Base-by-base conservation (phyloP, 1,140 invertebrate genomes). In the Brachionus manjavacas region DNA sequence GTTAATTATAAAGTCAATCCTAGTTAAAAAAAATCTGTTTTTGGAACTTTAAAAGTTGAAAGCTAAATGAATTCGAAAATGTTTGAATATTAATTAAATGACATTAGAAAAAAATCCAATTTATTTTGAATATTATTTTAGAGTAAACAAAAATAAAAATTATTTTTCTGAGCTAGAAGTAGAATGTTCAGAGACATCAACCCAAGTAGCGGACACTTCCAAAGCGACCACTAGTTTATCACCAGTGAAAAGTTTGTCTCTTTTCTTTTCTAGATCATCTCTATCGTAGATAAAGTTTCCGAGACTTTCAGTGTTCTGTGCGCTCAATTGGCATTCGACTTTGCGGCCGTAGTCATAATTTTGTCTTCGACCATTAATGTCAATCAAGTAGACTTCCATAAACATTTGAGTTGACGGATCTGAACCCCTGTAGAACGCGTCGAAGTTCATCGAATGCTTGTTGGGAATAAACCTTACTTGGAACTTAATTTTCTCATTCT, bases 231-330 rank as follows among this genome's bases (percentile, higher is more conserved):
- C 72, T 11, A 76, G 14, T 14, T 76, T 46, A n/a, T 76, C 72
- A 46, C 41, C 72, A 52, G 12, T 25, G 20, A 76, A 76, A 46
- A 76, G 43, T n/a, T 76, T 76, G 25, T 76, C 72, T 28, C 72
- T 46, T 76, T 76, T 76, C 43, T 76, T 76, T 76, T 76, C 72
- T 23, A 76, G 25, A 76, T 76, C 72, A n/a, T 76, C 72, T 76
- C 72, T 46, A 49, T 76, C 72, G 41, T 76, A 76, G 9, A 76
- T 28, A 49, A 35, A 76, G 20, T 76, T 49, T 1, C 72, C 72
- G 28, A 49, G 7, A 31, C 72, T 76, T 49, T 76, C 72, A 4
- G 43, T 8, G 31, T 49, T 76, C 12, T 76, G 72, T 25, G 41
- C 72, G 52, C 72, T 76, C 31, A 76, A 49, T 31, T 76, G 72